Evolutionary conservation across 2,113 vertebrate genomes (phyloP), one percentile per base, ranked within the genome.

Genomic region (Symphodus melops): DNA sequence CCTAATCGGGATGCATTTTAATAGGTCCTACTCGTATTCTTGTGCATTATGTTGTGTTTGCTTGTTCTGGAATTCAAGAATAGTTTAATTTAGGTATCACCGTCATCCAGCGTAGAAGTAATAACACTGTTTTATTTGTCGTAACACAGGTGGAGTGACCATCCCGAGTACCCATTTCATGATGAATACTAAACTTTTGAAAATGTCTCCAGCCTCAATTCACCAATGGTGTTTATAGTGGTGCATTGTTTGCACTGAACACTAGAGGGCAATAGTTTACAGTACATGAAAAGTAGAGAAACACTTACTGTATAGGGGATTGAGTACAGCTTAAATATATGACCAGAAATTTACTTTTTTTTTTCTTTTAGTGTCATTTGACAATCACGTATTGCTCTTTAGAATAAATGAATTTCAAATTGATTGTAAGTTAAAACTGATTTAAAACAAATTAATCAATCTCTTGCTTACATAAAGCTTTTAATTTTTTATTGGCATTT

Each of bases 111-210:
- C 44, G 41, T 4, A 23, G 21, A 16, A 28, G 42, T 21, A 16
- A 41, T 37, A 12, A 2, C 16, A 21, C 1, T 11, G n/a, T 10
- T 5, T n/a, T 42, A 20, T 17, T 8, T 14, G 25, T 39, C 46
- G 91, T n/a, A 73, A 83, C 68, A 62, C 94, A 98, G 97, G 95
- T 98, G 96, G 96, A 86, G 88, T 53, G 95, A 97, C 70, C 97
- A 98, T 88, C 97, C 96, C 0, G 97, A 98, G 59, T 98, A 98
- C 14, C 97, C 97, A 16, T 98, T 98, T 84, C 91, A 85, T 8
- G 97, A 98, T 1, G 96, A 97, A 63, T 98, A 96, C 73, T 98
- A 72, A 84, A 4, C 9, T 6, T 48, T 33, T 4, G 28, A 25
- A 48, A 3, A 17, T 48, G 17, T 48, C 7, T 17, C 3, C 6